phyloP scores from a whole-genome alignment of 1,140 invertebrate genomes.

The Diplogasteroides magnus region DNA sequence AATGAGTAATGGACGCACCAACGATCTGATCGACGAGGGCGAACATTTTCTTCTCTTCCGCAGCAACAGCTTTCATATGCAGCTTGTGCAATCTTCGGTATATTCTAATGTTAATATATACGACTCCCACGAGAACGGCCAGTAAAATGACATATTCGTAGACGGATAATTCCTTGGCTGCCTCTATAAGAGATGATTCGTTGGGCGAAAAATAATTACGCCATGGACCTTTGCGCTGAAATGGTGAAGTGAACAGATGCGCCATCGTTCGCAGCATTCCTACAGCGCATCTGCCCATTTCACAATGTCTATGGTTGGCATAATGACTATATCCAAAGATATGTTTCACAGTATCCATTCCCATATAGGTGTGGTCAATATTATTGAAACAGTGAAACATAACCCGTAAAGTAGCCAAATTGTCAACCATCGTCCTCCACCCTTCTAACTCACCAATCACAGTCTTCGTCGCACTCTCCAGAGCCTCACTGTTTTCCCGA shows the following conservation, averaged over 20 bases:
- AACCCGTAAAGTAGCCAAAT: too few species aligned
- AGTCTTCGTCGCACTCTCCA: neutral
- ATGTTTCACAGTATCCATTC: too few species aligned
- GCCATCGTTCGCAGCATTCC: too few species aligned
- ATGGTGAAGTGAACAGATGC: too few species aligned
- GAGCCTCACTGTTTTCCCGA: neutral
- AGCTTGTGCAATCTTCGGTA: neutral
- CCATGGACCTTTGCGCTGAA: too few species aligned
- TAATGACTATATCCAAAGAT: too few species aligned
- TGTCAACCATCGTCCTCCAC: too few species aligned
- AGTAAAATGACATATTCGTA: conserved; percentile 14
- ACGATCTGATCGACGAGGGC: neutral
- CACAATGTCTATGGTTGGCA: too few species aligned
- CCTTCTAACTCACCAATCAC: neutral
- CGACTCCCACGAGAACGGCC: neutral
- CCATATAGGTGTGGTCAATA: too few species aligned
- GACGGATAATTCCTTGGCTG: conserved; percentile 11
- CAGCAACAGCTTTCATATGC: neutral
- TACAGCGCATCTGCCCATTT: too few species aligned
- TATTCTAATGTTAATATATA: neutral
- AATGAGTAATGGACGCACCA: neutral
- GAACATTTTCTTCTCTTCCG: neutral
- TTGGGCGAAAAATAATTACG: too few species aligned
- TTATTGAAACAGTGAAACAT: too few species aligned
- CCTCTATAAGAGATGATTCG: neutral